Evolutionary conservation across 2,113 vertebrate species (phyloP).

Genomic region (Dipodomys spectabilis): DNA sequence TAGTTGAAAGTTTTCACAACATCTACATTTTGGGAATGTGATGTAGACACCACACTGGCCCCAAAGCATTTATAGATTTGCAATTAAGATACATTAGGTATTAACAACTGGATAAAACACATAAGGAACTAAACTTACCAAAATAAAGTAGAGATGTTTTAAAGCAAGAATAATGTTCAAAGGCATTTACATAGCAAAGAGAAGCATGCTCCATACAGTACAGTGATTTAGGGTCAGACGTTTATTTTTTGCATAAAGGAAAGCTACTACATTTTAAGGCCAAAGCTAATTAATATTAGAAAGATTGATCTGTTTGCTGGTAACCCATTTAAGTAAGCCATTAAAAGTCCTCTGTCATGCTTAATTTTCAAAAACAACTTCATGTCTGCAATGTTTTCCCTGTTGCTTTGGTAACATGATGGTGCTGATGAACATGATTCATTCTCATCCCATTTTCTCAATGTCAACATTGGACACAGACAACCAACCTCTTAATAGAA

Average conservation of each 20-base stretch:
- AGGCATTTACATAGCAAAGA: background rate
- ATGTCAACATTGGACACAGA: background rate
- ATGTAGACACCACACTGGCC: background rate
- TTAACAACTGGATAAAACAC: conserved; percentile 23
- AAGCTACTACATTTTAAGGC: background rate
- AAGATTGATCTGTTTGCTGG: background rate
- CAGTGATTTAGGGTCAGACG: background rate
- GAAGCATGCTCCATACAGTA: background rate
- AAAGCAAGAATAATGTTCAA: background rate
- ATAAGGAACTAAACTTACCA: background rate
- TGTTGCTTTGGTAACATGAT: background rate
- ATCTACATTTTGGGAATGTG: conserved; percentile 23
- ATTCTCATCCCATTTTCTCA: background rate
- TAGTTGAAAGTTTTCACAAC: background rate
- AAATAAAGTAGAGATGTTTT: background rate
- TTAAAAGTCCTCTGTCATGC: background rate
- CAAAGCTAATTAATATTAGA: background rate
- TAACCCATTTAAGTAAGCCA: background rate
- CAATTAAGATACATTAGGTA: background rate
- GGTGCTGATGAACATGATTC: background rate
- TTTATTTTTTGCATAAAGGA: background rate
- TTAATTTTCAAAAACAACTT: background rate
- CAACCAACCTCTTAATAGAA: too few species aligned
- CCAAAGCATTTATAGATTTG: background rate
- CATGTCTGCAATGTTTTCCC: background rate